Evolutionary conservation across 2,113 vertebrate genomes (phyloP).

Genomic region (Epinephelus lanceolatus): DNA sequence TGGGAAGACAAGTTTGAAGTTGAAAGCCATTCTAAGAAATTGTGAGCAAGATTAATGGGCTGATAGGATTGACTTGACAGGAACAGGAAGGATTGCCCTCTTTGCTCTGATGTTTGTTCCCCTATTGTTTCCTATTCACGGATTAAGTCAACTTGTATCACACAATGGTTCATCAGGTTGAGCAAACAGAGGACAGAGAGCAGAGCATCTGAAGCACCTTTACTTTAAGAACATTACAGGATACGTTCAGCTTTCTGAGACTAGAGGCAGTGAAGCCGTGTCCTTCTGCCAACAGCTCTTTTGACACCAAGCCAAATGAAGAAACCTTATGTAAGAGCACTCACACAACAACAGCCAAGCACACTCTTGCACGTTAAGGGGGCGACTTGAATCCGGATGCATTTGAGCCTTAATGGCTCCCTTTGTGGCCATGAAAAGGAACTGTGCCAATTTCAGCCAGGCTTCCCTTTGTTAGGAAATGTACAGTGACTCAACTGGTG

Average conservation of each 20-base stretch:
- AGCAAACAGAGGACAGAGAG: slow-evolving; percentile 29
- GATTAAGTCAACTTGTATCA: slow-evolving; percentile 30
- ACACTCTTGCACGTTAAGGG: slow-evolving; percentile 10
- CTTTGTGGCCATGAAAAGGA: slow-evolving; percentile 42
- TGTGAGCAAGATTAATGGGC: neutral
- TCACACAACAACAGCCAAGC: slow-evolving; percentile 17
- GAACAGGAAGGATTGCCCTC: slow-evolving; percentile 38
- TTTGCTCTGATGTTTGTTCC: slow-evolving; percentile 44
- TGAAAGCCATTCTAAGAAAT: slow-evolving; percentile 7
- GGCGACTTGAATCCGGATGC: slow-evolving; percentile 24
- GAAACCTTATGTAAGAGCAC: slow-evolving; percentile 22
- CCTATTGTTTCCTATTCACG: slow-evolving; percentile 20
- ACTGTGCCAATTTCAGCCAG: slow-evolving; percentile 28
- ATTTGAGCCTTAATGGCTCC: slow-evolving; percentile 42
- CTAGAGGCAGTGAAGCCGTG: neutral
- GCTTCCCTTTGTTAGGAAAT: slow-evolving; percentile 39
- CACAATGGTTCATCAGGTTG: slow-evolving; percentile 37
- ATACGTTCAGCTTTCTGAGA: neutral
- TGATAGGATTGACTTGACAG: slow-evolving; percentile 15
- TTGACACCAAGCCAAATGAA: slow-evolving; percentile 30
- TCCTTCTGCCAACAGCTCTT: slow-evolving; percentile 8
- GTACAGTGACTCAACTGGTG: slow-evolving; percentile 55
- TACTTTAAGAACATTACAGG: neutral
- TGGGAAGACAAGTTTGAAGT: slow-evolving; percentile 19
- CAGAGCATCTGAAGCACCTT: neutral